Evolutionary conservation across 2,888 invertebrate genomes (phyloP).

Genomic region (Cordilura impudica): DNA sequence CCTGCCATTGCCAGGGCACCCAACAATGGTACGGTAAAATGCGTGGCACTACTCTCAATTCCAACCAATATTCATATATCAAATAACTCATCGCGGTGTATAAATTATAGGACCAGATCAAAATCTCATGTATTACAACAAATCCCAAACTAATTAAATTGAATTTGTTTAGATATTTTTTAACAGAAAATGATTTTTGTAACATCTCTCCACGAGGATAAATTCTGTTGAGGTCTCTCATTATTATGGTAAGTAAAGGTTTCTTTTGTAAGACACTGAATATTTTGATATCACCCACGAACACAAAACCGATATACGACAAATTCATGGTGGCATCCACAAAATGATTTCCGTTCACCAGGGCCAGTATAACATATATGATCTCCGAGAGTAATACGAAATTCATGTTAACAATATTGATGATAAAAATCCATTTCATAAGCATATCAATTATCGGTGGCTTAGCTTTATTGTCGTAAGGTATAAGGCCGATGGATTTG

Average conservation of each 20-base stretch:
- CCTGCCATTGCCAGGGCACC: constrained; percentile 71
- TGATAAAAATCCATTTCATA: constrained; percentile 61
- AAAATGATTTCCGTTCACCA: constrained; percentile 68
- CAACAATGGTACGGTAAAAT: constrained; percentile 70
- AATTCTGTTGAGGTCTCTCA: constrained; percentile 65
- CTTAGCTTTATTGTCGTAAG: constrained; percentile 62
- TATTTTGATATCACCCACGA: constrained; percentile 71
- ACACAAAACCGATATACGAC: constrained; percentile 70
- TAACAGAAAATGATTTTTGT: constrained; percentile 63
- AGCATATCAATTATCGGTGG: constrained; percentile 4
- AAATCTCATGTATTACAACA: constrained; percentile 67
- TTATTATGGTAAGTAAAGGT: constrained; percentile 64
- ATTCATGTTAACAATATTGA: constrained; percentile 68
- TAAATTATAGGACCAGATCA: constrained; percentile 73
- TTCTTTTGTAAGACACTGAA: constrained; percentile 67
- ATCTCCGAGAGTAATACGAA: constrained; percentile 67
- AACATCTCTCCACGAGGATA: constrained; percentile 65
- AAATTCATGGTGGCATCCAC: constrained; percentile 71
- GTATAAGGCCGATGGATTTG: constrained; percentile 68
- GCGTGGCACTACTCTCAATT: constrained; percentile 61
- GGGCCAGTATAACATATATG: constrained; percentile 68
- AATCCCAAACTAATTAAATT: constrained; percentile 67
- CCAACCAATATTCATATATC: constrained; percentile 67
- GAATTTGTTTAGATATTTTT: constrained; percentile 57
- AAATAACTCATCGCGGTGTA: constrained; percentile 68